phyloP scores from a whole-genome alignment of 1,140 invertebrate species.

The Harpegnathos saltator region DNA sequence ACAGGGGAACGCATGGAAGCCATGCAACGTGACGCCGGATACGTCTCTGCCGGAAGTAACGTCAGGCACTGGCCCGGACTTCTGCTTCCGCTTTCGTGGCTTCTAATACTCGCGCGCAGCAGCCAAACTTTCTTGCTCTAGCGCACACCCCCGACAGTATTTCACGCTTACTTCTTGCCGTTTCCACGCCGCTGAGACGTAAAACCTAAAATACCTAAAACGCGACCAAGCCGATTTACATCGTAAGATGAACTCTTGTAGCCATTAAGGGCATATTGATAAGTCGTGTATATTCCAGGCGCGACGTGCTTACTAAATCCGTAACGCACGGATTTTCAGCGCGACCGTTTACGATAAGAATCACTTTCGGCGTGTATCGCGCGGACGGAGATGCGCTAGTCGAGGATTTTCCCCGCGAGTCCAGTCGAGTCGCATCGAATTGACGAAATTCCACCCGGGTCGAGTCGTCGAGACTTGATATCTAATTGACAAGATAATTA shows the following conservation, averaged over 20 bases:
- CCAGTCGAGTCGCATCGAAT: no score
- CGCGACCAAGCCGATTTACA: slow-evolving; percentile 61
- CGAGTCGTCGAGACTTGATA: no score
- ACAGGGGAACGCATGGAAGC: slow-evolving; percentile 85
- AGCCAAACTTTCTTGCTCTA: slow-evolving; percentile 78
- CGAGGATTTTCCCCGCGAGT: no score
- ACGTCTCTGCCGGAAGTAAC: slow-evolving; percentile 76
- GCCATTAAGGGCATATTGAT: background rate
- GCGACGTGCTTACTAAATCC: background rate
- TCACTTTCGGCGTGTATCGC: background rate
- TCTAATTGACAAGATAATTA: no score
- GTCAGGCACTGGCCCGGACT: slow-evolving; percentile 73
- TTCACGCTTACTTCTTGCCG: slow-evolving; percentile 69
- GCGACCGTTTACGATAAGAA: background rate
- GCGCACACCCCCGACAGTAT: slow-evolving; percentile 73
- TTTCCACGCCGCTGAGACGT: slow-evolving; percentile 52
- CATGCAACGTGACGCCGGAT: slow-evolving; percentile 84
- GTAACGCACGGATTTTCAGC: background rate
- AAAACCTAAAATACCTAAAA: no score
- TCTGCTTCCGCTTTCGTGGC: slow-evolving; percentile 74
- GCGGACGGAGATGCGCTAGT: no score
- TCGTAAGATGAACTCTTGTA: slow-evolving; percentile 56
- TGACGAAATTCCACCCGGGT: no score
- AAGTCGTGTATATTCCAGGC: background rate
- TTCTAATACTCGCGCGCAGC: slow-evolving; percentile 77